Percentiles rank a stretch among this genome's conserved stretches.
These are phyloP conservation scores for Hemithea aestivaria DNA, from an alignment of 2,888 invertebrate species.

Conservation along the genomic window DNA sequence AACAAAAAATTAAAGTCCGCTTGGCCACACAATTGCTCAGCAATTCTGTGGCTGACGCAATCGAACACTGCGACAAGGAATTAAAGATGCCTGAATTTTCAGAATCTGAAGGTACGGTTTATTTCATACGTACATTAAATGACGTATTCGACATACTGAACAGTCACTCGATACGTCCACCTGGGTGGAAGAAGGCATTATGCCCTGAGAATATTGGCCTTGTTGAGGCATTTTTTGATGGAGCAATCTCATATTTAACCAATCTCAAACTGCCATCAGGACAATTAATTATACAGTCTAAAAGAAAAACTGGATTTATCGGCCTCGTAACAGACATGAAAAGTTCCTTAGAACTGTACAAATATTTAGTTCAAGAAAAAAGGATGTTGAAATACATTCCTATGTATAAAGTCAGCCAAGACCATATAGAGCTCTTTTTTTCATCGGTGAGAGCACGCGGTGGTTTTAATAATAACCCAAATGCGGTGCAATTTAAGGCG, in stretches of 20 bases:
- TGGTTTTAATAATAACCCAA: conserved; percentile 25
- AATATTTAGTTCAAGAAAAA: neutral
- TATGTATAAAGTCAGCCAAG: too few species aligned
- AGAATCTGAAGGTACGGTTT: conserved; percentile 17
- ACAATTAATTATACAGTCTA: conserved; percentile 10
- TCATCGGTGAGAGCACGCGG: conserved; percentile 18
- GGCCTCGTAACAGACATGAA: conserved; percentile 22
- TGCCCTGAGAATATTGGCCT: conserved; percentile 20
- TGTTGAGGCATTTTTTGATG: neutral
- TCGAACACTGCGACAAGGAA: conserved; percentile 6
- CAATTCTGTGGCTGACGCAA: conserved; percentile 18
- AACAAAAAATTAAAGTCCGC: conserved; percentile 18
- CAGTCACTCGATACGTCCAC: conserved; percentile 20
- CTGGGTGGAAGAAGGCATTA: conserved; percentile 23
- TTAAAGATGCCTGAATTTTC: conserved; percentile 12
- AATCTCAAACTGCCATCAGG: neutral
- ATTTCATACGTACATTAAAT: conserved; percentile 1
- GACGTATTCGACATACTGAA: conserved; percentile 22
- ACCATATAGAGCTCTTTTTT: too few species aligned
- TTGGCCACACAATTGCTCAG: conserved; percentile 18
- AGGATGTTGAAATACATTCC: too few species aligned
- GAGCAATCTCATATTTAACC: too few species aligned
- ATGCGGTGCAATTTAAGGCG: too few species aligned
- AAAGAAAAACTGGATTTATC: conserved; percentile 27
- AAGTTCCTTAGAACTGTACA: conserved; percentile 18